A percentile compares a stretch with the other conserved stretches of the same genome.
Conservation (phyloP, 2,888 invertebrate species). For the Drosophila melanosoma region DNA sequence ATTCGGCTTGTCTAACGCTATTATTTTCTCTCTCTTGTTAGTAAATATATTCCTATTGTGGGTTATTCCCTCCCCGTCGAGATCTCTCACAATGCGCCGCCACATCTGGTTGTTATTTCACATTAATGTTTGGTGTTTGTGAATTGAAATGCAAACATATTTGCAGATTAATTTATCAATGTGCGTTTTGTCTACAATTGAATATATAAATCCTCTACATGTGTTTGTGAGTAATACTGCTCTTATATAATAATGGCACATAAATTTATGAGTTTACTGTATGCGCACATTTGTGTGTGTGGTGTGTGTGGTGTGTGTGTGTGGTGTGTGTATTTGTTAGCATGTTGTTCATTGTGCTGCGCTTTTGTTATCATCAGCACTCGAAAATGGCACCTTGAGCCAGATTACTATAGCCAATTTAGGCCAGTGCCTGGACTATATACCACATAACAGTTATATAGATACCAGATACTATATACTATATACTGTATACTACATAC, state of each 20-base stretch:
- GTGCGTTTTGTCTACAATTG: conserved; percentile 1
- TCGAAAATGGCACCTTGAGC: conserved; percentile 56
- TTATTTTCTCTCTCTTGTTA: background rate
- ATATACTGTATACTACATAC: background rate
- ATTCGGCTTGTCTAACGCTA: background rate
- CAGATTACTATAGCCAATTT: conserved; percentile 53
- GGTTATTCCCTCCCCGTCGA: conserved; percentile 2
- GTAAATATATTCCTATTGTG: background rate
- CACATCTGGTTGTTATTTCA: conserved; percentile 20
- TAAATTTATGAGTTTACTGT: conserved; percentile 12
- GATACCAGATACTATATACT: background rate
- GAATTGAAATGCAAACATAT: conserved; percentile 37
- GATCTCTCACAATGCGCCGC: background rate
- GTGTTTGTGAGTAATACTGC: background rate
- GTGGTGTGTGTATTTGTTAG: conserved; percentile 8
- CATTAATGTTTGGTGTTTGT: conserved; percentile 20
- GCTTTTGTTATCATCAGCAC: conserved; percentile 50
- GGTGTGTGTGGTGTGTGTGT: conserved; percentile 1
- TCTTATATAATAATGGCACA: conserved; percentile 27
- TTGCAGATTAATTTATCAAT: conserved; percentile 33
- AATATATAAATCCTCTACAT: background rate
- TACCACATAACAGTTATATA: background rate
- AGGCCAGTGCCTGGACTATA: conserved; percentile 45
- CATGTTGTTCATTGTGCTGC: conserved; percentile 24
- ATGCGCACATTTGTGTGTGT: conserved; percentile 3